Conservation (phyloP, 2,888 invertebrate genomes). For the Sepiola atlantica region DNA sequence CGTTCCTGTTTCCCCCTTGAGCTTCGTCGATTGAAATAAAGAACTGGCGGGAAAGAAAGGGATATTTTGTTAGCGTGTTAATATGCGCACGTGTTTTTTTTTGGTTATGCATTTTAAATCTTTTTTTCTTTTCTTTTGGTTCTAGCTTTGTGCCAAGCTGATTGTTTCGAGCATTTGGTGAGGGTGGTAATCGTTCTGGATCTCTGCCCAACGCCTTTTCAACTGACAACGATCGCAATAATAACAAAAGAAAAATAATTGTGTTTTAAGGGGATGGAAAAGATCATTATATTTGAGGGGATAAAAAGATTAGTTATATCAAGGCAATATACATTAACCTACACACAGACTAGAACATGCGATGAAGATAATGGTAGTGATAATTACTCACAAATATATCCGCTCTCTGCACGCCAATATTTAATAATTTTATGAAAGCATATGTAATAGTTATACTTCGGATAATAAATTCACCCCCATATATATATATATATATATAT, state of each 20-base stretch:
- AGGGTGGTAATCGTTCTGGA: not conserved
- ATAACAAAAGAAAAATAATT: not conserved
- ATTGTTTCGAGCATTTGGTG: not conserved
- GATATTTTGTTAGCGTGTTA: not conserved
- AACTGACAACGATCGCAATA: not conserved
- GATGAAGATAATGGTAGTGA: too few species aligned
- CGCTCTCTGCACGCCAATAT: too few species aligned
- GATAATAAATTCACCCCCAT: not conserved
- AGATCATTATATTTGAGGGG: too few species aligned
- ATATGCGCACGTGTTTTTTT: not conserved
- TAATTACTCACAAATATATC: too few species aligned
- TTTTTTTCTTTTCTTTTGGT: not conserved
- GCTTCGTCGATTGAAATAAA: not conserved
- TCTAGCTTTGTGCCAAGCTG: not conserved
- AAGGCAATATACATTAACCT: too few species aligned
- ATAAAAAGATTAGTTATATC: too few species aligned
- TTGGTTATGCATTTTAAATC: not conserved
- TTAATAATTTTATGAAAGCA: too few species aligned
- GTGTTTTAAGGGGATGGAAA: too few species aligned
- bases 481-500: not conserved
- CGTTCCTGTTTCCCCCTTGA: too few species aligned
- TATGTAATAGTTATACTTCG: not conserved
- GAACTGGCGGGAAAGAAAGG: not conserved
- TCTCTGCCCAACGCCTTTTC: not conserved
- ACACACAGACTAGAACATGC: too few species aligned